A percentile compares a stretch with the other conserved stretches of the same genome.
Evolutionary conservation across 2,888 invertebrate species (phyloP).

Genomic region (Osmoderma eremita): DNA sequence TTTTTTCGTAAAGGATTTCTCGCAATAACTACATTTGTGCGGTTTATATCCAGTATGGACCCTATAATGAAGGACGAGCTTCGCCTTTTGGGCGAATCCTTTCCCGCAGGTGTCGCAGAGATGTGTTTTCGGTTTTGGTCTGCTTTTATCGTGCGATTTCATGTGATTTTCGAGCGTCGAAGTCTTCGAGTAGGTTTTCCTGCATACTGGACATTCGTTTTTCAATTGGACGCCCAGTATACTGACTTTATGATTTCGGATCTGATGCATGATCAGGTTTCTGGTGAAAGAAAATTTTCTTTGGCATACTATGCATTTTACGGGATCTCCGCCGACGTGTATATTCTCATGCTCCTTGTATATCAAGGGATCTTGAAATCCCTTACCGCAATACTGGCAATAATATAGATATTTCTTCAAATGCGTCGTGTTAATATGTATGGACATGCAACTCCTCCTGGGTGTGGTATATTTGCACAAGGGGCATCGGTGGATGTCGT

Average conservation of each 20-base stretch:
- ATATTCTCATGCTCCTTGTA: conserved; percentile 69
- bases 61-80: conserved; percentile 55
- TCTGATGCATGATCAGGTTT: conserved; percentile 55
- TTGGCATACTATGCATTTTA: conserved; percentile 66
- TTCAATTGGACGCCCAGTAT: conserved; percentile 63
- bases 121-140: conserved; percentile 51
- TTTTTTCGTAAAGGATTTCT: conserved; percentile 52
- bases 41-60: conserved; percentile 55
- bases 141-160: conserved; percentile 38
- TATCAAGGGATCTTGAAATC: conserved; percentile 66
- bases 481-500: conserved; percentile 56
- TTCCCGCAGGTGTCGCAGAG: conserved; percentile 59
- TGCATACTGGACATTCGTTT: conserved; percentile 58
- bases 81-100: conserved; percentile 56
- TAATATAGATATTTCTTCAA: conserved; percentile 63
- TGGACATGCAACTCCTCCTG: conserved; percentile 54
- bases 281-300: conserved; percentile 66
- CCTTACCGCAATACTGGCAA: conserved; percentile 67
- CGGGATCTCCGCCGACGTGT: conserved; percentile 66
- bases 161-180: conserved; percentile 64
- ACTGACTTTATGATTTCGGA: conserved; percentile 57
- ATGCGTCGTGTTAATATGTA: conserved; percentile 59
- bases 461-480: conserved; percentile 56
- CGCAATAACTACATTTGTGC: conserved; percentile 53
- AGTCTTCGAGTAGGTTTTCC: conserved; percentile 55